Conservation (phyloP, 2,797 vertebrate genomes). For the Pogonophryne albipinna region DNA sequence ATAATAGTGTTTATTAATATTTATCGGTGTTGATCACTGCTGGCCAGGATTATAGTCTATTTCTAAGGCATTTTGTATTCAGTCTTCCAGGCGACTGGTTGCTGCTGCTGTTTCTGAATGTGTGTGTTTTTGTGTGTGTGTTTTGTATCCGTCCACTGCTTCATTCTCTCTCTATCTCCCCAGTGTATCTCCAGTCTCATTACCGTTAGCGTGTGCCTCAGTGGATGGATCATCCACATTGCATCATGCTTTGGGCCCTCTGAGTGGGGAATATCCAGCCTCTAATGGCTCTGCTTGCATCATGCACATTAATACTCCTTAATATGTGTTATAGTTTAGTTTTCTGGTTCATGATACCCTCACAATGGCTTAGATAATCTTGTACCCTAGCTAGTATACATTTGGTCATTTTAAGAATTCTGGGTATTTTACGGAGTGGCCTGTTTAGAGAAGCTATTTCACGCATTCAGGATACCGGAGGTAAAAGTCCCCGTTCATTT, state of each 20-base stretch:
- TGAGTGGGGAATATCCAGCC: conserved; percentile 41
- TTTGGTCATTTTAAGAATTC: background rate
- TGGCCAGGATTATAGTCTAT: conserved; percentile 62
- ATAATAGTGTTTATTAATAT: conserved; percentile 79
- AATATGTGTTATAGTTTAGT: conserved; percentile 23
- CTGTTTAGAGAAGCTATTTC: background rate
- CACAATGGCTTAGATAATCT: background rate
- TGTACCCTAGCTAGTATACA: background rate
- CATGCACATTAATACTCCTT: conserved; percentile 25
- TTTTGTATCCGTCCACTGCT: conserved; percentile 21
- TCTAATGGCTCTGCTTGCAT: conserved; percentile 40
- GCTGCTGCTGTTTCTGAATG: conserved; percentile 23
- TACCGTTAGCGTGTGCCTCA: conserved; percentile 45
- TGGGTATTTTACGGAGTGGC: too few relatives aligned
- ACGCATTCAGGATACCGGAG: background rate
- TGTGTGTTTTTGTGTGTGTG: conserved; percentile 26
- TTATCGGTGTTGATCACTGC: conserved; percentile 76
- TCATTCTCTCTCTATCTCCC: conserved; percentile 46
- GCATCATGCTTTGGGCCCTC: conserved; percentile 45
- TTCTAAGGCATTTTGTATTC: conserved; percentile 58
- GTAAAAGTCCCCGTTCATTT: background rate
- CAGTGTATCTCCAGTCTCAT: conserved; percentile 65
- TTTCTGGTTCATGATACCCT: background rate
- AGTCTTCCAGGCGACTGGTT: conserved; percentile 53
- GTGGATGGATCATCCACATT: conserved; percentile 59